Evolutionary conservation across 2,113 vertebrate genomes (phyloP).

Genomic region (Thomomys bottae): DNA sequence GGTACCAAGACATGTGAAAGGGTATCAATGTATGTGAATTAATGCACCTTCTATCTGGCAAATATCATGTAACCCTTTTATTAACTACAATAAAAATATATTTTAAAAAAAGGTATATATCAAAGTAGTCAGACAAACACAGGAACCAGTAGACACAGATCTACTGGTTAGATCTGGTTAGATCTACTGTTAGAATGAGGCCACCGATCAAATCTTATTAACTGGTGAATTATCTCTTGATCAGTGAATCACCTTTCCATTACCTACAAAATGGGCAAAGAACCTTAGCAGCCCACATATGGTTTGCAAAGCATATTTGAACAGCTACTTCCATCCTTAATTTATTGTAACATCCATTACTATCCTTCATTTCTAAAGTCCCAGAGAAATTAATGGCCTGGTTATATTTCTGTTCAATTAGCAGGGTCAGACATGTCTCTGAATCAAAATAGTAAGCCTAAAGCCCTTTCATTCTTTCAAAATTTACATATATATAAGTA

Average conservation of each 20-base stretch:
- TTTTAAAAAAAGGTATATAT: background rate
- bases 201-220: background rate
- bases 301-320: background rate
- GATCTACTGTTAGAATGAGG: too few relatives aligned
- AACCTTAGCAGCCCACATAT: background rate
- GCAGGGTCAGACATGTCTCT: background rate
- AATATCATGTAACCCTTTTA: too few relatives aligned
- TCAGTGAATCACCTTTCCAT: background rate
- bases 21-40: too few relatives aligned
- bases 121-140: background rate
- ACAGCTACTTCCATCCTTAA: background rate
- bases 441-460: background rate
- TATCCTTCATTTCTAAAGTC: background rate
- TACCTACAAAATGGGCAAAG: background rate
- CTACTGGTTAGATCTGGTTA: too few relatives aligned
- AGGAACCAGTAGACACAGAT: conserved; percentile 9
- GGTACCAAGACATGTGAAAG: too few relatives aligned
- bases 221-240: background rate
- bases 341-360: background rate
- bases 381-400: background rate
- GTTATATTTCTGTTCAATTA: background rate
- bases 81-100: too few relatives aligned
- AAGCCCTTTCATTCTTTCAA: background rate
- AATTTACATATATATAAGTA: background rate
- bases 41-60: too few relatives aligned